Percentiles rank a stretch among this genome's conserved stretches.
phyloP scores from a whole-genome alignment of 2,797 vertebrate species.

The Characodon lateralis region DNA sequence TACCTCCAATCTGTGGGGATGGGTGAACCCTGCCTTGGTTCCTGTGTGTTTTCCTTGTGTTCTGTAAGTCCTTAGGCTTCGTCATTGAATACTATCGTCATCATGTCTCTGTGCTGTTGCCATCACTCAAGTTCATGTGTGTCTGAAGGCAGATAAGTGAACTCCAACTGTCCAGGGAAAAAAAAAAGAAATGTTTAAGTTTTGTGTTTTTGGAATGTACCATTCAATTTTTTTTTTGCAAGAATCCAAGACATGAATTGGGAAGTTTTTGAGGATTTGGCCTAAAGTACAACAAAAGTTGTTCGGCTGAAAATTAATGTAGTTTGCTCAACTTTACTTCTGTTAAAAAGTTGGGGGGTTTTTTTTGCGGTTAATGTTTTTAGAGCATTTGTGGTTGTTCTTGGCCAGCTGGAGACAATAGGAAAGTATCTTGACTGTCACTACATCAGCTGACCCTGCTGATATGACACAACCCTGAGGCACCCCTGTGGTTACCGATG shows the following conservation, averaged over 20 bases:
- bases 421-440: conserved; percentile 22
- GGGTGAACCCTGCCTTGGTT: no score
- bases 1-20: no score
- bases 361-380: neutral
- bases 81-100: no score
- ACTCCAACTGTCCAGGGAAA: neutral
- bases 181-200: neutral
- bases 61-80: no score
- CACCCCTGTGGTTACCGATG: conserved; percentile 26
- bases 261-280: neutral
- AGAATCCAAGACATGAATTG: neutral
- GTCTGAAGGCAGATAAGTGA: no score
- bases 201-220: neutral
- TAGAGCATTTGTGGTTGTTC: neutral
- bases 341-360: no score
- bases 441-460: conserved; percentile 7
- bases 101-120: no score
- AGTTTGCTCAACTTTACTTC: neutral
- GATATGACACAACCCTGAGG: conserved; percentile 11
- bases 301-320: neutral
- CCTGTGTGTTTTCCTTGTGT: no score
- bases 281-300: neutral
- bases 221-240: neutral
- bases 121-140: no score
- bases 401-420: neutral